phyloP scores from a whole-genome alignment of 2,797 vertebrate genomes.

The Phyllotis vaccarum region DNA sequence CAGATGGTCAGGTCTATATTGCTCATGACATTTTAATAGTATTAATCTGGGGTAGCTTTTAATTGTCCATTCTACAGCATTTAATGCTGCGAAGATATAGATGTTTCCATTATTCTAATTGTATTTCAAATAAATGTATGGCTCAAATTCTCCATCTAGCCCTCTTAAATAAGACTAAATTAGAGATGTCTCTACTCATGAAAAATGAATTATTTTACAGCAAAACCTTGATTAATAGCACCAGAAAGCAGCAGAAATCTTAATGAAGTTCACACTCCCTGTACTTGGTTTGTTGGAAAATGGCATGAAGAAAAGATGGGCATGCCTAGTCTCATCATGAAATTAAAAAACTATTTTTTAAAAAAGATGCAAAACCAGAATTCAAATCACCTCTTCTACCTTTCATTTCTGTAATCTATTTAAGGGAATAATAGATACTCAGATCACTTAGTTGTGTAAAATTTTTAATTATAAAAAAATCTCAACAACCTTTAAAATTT shows the following conservation, averaged over 20 bases:
- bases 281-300: constrained; percentile 49
- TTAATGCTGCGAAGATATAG: constrained; percentile 79
- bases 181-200: constrained; percentile 59
- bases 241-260: constrained; percentile 47
- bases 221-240: constrained; percentile 68
- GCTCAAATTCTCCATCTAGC: constrained; percentile 58
- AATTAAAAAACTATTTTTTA: constrained; percentile 15
- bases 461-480: constrained; percentile 58
- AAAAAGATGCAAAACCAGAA: not conserved
- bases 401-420: not conserved
- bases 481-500: constrained; percentile 11
- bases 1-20: constrained; percentile 69
- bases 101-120: constrained; percentile 80
- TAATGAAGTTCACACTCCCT: constrained; percentile 50
- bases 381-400: not conserved
- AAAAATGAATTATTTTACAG: constrained; percentile 75
- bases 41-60: constrained; percentile 79
- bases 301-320: not conserved
- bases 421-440: constrained; percentile 48
- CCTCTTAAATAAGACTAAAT: constrained; percentile 57
- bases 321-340: not conserved
- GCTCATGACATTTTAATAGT: constrained; percentile 76
- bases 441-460: constrained; percentile 9
- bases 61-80: constrained; percentile 77
- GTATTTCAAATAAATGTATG: constrained; percentile 79